These are phyloP conservation scores for Eledona agricola DNA, from an alignment of 2,888 invertebrate genomes.

Conservation along the genomic window DNA sequence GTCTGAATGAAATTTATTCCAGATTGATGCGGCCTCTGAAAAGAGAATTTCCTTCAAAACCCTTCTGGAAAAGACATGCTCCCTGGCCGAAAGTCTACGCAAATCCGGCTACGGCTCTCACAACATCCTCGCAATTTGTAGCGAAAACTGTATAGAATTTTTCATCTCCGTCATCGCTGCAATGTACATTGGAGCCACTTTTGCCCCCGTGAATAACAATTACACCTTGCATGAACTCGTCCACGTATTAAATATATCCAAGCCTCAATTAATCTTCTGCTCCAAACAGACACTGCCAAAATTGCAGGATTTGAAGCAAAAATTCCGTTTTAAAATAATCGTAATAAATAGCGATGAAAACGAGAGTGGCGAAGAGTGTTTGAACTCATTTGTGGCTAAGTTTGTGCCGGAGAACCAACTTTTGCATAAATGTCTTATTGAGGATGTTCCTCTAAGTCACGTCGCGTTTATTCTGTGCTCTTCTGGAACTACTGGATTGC, in stretches of 20 bases:
- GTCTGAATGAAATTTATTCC: constrained; percentile 27
- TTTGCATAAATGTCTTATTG: constrained; percentile 3
- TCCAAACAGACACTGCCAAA: constrained; percentile 67
- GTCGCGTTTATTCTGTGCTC: constrained; percentile 65
- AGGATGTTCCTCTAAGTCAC: constrained; percentile 38
- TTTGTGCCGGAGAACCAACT: not conserved
- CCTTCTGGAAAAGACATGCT: constrained; percentile 44
- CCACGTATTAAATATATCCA: constrained; percentile 71
- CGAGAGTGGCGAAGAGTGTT: constrained; percentile 18
- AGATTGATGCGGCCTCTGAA: constrained; percentile 49
- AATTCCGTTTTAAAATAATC: constrained; percentile 61
- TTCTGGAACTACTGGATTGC: constrained; percentile 75
- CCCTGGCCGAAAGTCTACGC: constrained; percentile 46
- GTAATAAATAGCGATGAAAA: constrained; percentile 61
- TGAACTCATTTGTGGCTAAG: constrained; percentile 31
- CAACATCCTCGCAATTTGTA: constrained; percentile 48
- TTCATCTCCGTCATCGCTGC: constrained; percentile 49
- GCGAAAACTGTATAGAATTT: constrained; percentile 50
- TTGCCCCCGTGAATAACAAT: constrained; percentile 48
- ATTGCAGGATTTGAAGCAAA: constrained; percentile 63
- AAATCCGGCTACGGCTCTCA: constrained; percentile 41
- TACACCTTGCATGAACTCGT: constrained; percentile 48
- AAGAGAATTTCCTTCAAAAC: constrained; percentile 43
- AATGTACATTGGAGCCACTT: constrained; percentile 46
- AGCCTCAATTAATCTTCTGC: constrained; percentile 73